phyloP scores from a whole-genome alignment of 2,797 vertebrate genomes.

The Gobio occitaniae region DNA sequence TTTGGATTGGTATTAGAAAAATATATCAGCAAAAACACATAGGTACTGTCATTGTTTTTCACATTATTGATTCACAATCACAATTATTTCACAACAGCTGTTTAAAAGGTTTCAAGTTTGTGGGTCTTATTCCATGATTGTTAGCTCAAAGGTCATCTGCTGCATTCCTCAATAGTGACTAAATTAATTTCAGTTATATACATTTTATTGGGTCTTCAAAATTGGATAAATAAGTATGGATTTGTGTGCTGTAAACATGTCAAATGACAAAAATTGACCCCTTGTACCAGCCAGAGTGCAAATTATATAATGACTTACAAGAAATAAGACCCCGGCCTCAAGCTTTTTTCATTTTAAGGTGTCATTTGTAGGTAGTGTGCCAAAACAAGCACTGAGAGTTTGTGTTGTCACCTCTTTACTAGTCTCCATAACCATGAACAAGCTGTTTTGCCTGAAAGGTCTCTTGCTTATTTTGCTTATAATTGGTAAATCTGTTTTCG shows the following conservation, averaged over 20 bases:
- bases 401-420: slow-evolving; percentile 39
- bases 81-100: neutral
- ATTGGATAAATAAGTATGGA: neutral
- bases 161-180: neutral
- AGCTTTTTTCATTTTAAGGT: slow-evolving; percentile 13
- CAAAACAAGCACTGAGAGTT: slow-evolving; percentile 36
- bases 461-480: slow-evolving; percentile 15
- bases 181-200: neutral
- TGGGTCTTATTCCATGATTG: neutral
- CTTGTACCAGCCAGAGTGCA: neutral
- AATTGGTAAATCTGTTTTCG: slow-evolving; percentile 15
- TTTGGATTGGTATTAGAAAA: neutral
- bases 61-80: neutral
- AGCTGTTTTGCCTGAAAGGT: slow-evolving; percentile 6
- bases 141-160: neutral
- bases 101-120: neutral
- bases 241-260: neutral
- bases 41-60: neutral
- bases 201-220: neutral
- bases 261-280: neutral
- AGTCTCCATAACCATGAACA: neutral
- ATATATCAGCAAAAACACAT: neutral
- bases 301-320: neutral
- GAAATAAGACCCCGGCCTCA: neutral
- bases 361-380: slow-evolving; percentile 1